Conservation (phyloP, 2,113 vertebrate species). For the Anas platyrhynchos region DNA sequence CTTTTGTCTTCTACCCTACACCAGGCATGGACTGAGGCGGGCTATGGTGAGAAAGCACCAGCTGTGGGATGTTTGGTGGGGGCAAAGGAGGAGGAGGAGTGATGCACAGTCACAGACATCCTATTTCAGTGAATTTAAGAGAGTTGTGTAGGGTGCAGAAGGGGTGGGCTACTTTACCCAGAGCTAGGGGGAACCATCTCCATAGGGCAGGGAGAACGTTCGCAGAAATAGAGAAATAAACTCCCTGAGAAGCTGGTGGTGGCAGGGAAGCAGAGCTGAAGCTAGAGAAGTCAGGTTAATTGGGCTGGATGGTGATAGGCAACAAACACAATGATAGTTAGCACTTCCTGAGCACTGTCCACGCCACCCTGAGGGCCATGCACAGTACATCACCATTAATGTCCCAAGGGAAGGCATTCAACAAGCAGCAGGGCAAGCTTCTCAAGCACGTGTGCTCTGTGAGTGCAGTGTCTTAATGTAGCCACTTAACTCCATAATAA, state of each 20-base stretch:
- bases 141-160: not conserved
- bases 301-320: not conserved
- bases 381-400: not conserved
- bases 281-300: not conserved
- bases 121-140: not conserved
- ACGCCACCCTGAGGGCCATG: not conserved
- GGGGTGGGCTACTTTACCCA: not conserved
- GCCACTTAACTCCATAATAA: slow-evolving; percentile 33
- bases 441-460: not conserved
- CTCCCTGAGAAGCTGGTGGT: not conserved
- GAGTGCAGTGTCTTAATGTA: not conserved
- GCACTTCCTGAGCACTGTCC: not conserved
- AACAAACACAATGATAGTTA: not conserved
- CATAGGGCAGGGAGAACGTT: not conserved
- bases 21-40: not conserved
- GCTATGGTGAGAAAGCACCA: not conserved
- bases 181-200: not conserved
- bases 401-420: not conserved
- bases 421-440: not conserved
- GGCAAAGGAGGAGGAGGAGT: not conserved
- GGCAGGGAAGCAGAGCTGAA: not conserved
- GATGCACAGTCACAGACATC: not conserved
- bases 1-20: not conserved
- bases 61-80: not conserved
- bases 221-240: not conserved